Percentiles rank a stretch among this genome's conserved stretches.
These are phyloP conservation scores for Microctonus brassicae DNA, from an alignment of 2,888 invertebrate genomes.

Conservation along the genomic window DNA sequence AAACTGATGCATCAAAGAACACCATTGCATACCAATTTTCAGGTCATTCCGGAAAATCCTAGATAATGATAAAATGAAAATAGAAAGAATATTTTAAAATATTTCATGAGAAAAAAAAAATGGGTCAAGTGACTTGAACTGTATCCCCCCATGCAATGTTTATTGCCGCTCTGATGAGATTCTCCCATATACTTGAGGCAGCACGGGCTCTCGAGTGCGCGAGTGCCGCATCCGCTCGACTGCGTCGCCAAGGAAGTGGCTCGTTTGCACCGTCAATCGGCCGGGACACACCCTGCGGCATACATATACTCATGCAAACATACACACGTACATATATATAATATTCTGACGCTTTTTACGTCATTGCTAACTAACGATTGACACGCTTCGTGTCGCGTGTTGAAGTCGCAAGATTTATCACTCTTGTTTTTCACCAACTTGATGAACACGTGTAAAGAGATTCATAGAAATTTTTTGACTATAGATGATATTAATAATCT, in stretches of 20 bases:
- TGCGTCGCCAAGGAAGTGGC: conserved; percentile 25
- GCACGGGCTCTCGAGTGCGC: conserved; percentile 27
- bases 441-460: too few species aligned
- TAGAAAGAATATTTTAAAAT: neutral
- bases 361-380: conserved; percentile 34
- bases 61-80: neutral
- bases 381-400: conserved; percentile 49
- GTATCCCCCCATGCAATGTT: neutral
- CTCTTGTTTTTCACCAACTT: too few species aligned
- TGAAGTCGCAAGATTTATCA: conserved; percentile 41
- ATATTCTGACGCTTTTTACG: neutral
- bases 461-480: too few species aligned
- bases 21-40: neutral
- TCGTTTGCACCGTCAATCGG: conserved; percentile 27
- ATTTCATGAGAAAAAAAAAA: conserved; percentile 4
- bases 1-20: neutral
- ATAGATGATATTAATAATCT: too few species aligned
- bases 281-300: conserved; percentile 20
- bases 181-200: conserved; percentile 11
- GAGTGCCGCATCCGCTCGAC: conserved; percentile 19
- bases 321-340: neutral
- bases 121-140: neutral
- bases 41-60: neutral
- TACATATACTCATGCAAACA: neutral
- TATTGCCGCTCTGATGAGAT: neutral